These are phyloP conservation scores for Aepyceros melampus DNA, from an alignment of 2,113 vertebrate species.

Conservation along the genomic window DNA sequence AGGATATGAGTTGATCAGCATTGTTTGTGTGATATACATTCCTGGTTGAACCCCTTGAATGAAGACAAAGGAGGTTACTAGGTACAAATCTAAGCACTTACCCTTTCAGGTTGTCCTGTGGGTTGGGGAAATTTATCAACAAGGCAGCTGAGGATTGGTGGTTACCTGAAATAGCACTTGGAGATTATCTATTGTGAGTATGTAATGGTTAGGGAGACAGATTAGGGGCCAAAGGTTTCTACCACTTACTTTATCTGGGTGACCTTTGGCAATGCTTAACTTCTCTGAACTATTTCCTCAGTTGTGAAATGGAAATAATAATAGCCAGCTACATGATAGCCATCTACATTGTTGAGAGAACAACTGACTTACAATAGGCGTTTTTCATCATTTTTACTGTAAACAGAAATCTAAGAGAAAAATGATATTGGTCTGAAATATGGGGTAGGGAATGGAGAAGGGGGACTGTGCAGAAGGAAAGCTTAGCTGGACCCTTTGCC, in stretches of 20 bases:
- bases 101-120: background rate
- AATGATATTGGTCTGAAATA: background rate
- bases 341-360: background rate
- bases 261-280: background rate
- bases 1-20: background rate
- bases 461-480: background rate
- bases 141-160: background rate
- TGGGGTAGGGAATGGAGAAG: background rate
- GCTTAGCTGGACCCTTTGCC: accelerated
- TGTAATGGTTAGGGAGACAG: background rate
- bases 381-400: background rate
- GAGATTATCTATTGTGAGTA: background rate
- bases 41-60: background rate
- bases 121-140: background rate
- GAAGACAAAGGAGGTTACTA: background rate
- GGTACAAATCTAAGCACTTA: background rate
- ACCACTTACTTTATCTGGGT: background rate
- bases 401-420: background rate
- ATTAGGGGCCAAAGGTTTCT: background rate
- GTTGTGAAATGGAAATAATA: background rate
- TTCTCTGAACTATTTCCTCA: background rate
- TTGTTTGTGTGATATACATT: background rate
- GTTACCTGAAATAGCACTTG: background rate
- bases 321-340: background rate
- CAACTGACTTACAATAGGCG: background rate